Base-by-base conservation (phyloP, 2,888 invertebrate genomes). In the Scaptomyza parva region DNA sequence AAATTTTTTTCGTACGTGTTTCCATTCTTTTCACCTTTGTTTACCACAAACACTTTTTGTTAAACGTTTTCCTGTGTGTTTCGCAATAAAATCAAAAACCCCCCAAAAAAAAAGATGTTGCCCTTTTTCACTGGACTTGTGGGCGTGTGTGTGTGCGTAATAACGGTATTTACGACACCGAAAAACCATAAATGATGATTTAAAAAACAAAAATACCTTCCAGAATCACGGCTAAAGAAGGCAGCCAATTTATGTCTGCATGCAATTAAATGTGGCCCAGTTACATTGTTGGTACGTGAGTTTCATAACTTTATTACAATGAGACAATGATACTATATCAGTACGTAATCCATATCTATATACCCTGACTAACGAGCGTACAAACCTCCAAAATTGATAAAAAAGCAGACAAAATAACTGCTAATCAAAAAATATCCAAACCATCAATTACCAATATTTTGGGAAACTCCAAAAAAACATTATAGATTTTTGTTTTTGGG, bases 161-260 rank as follows among this genome's bases (percentile, higher is more conserved):
- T 80, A 77, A 77, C 68, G 14, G 66, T 70, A 81, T 81, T 81
- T 81, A 81, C 76, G 78, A 30, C 28, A 74, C 58, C 58, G 44
- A 61, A 59, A 65, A 52, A 59, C 66, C 79, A 73, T 78, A 76
- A 78, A 81, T 71, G 72, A 60, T 63, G 81, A 76, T 78, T 81
- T 81, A 70, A 78, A 74, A 72, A 66, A 66, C 44, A 33, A 12
- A 47, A 45, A 41, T 24, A 60, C 24, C 43, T 9, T 48, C n/a
- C n/a, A n/a, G 53, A 75, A 5, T 5, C 6, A 24, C 6, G 17
- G 37, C 1, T n/a, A n/a, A n/a, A n/a, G 12, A 26, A 20, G 53
- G 22, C 48, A 18, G 41, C 17, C 58, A 65, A 78, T 79, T 68
- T 79, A 71, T 75, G 80, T 77, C 79, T 70, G 59, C 41, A 9